phyloP scores from a whole-genome alignment of 2,888 invertebrate species.

The Oscheius sp. region DNA sequence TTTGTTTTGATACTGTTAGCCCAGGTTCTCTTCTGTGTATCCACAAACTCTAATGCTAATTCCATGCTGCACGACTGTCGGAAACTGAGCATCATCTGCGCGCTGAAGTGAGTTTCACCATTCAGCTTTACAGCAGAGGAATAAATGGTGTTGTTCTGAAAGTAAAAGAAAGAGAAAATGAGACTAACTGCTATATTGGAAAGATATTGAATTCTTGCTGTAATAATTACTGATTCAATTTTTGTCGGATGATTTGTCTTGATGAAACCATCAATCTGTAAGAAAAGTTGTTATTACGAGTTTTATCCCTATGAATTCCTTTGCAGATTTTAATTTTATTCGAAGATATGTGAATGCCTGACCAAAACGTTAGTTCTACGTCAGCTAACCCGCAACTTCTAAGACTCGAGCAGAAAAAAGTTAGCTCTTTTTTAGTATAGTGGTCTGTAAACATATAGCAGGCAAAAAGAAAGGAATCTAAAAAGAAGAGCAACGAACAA shows the following conservation, averaged over 20 bases:
- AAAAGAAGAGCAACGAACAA: background rate
- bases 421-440: background rate
- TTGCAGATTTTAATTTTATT: background rate
- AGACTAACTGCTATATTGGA: background rate
- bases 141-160: background rate
- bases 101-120: constrained; percentile 9
- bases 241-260: constrained; percentile 7
- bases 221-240: constrained; percentile 13
- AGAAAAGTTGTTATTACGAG: background rate
- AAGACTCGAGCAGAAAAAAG: background rate
- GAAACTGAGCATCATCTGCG: constrained; percentile 11
- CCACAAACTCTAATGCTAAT: constrained; percentile 50
- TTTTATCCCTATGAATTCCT: background rate
- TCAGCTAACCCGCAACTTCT: background rate
- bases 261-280: constrained; percentile 21
- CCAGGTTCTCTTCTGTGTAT: constrained; percentile 31
- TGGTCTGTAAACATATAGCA: too few relatives aligned
- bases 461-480: background rate
- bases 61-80: constrained; percentile 39
- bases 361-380: background rate
- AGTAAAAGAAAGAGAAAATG: background rate
- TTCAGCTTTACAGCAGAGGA: background rate
- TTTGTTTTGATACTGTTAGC: background rate
- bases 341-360: background rate
- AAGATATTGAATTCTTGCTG: background rate